Evolutionary conservation across 2,888 invertebrate genomes (phyloP).

Genomic region (Caenorhabditis plicata): DNA sequence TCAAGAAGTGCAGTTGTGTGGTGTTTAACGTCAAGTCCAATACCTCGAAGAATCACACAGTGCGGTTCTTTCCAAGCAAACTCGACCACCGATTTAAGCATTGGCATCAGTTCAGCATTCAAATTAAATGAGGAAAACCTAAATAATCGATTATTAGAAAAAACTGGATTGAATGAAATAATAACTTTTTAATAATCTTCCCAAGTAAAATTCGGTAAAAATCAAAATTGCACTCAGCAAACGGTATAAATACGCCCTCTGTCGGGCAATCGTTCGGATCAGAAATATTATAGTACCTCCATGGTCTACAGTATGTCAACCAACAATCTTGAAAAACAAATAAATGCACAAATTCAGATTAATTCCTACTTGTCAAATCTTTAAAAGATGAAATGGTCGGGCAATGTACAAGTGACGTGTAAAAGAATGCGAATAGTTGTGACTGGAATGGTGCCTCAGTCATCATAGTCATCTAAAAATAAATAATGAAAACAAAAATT

Average conservation of each 20-base stretch:
- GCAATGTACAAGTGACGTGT: constrained; percentile 36
- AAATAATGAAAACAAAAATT: not conserved
- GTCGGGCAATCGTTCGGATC: constrained; percentile 7
- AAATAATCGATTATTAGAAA: too few relatives aligned
- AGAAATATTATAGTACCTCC: constrained; percentile 31
- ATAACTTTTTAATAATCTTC: constrained; percentile 42
- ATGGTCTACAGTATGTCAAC: constrained; percentile 40
- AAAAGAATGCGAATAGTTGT: constrained; percentile 36
- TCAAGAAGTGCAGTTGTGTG: constrained; percentile 9
- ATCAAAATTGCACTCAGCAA: constrained; percentile 31
- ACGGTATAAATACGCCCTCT: constrained; percentile 12
- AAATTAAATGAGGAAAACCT: constrained; percentile 32
- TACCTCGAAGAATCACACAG: constrained; percentile 5
- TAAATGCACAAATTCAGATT: not conserved
- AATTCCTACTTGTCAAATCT: constrained; percentile 32
- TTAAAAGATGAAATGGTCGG: constrained; percentile 34
- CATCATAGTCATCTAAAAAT: constrained; percentile 16
- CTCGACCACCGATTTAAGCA: constrained; percentile 24
- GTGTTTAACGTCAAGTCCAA: constrained; percentile 21
- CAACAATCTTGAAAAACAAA: constrained; percentile 23
- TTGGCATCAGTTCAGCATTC: constrained; percentile 11
- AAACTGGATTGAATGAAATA: not conserved
- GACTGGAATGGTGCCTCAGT: constrained; percentile 31
- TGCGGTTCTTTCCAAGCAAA: constrained; percentile 44
- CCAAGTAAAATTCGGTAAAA: constrained; percentile 46